Evolutionary conservation across 2,888 invertebrate genomes (phyloP).

Genomic region (Agrotis exclamationis): DNA sequence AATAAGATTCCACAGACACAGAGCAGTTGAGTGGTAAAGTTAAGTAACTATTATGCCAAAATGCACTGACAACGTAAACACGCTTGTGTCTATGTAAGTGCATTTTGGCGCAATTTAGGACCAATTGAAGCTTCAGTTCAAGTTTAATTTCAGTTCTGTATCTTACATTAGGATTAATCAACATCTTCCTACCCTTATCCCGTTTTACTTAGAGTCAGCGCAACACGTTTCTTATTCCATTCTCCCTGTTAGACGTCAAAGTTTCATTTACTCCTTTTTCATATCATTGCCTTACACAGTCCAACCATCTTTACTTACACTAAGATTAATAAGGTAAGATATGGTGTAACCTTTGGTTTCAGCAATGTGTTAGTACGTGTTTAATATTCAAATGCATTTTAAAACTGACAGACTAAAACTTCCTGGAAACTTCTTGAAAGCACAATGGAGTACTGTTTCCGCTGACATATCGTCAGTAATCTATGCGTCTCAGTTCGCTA

Average conservation of each 20-base stretch:
- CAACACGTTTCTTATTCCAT: too few relatives aligned
- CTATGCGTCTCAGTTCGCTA: constrained; percentile 6
- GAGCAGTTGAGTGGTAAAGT: not conserved
- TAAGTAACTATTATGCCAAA: not conserved
- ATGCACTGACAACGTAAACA: too few relatives aligned
- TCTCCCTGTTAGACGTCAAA: too few relatives aligned
- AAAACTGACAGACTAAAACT: not conserved
- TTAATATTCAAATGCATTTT: not conserved
- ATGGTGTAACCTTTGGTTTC: not conserved
- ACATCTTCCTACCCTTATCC: too few relatives aligned
- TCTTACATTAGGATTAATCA: too few relatives aligned
- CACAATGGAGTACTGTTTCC: constrained; percentile 13
- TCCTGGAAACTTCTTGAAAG: not conserved
- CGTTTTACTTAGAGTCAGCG: too few relatives aligned
- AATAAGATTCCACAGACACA: not conserved
- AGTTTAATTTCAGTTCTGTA: not conserved
- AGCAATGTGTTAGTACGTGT: too few relatives aligned
- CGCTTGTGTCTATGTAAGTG: not conserved
- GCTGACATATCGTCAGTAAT: not conserved
- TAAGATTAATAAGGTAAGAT: too few relatives aligned
- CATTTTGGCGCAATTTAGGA: not conserved
- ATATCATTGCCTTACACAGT: too few relatives aligned
- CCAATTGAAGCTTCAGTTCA: not conserved
- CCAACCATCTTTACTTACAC: too few relatives aligned
- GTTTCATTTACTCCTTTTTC: too few relatives aligned